phyloP scores from a whole-genome alignment of 1,140 invertebrate genomes.

The Dinoponera quadriceps region DNA sequence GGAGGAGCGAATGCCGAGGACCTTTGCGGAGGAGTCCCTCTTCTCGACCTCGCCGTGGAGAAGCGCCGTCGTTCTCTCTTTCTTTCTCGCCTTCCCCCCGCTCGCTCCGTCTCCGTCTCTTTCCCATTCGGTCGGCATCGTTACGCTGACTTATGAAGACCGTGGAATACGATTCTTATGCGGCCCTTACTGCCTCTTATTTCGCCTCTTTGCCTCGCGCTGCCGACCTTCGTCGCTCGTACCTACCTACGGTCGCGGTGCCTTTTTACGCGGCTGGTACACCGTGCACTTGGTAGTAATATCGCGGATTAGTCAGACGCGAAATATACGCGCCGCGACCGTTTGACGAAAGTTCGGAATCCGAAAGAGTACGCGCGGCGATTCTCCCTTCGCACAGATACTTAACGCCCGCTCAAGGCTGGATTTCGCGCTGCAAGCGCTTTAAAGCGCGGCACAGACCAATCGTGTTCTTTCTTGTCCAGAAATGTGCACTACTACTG shows the following conservation, averaged over 20 bases:
- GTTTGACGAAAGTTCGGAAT: conserved; percentile 25
- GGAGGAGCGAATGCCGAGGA: conserved; percentile 51
- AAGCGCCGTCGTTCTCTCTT: conserved; percentile 17
- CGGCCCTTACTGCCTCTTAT: conserved; percentile 65
- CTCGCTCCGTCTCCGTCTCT: conserved; percentile 38
- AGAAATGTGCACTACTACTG: too few species aligned
- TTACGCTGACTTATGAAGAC: conserved; percentile 71
- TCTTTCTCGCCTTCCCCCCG: neutral
- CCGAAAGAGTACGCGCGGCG: neutral
- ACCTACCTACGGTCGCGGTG: conserved; percentile 13
- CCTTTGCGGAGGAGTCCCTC: conserved; percentile 57
- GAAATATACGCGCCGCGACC: neutral
- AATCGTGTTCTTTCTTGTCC: too few species aligned
- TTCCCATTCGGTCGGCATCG: conserved; percentile 68
- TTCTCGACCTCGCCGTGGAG: conserved; percentile 48
- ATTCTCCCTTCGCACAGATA: too few species aligned
- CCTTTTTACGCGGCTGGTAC: conserved; percentile 33
- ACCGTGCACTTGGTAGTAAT: conserved; percentile 41
- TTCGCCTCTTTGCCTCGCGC: conserved; percentile 59
- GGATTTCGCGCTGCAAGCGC: too few species aligned
- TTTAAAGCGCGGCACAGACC: too few species aligned
- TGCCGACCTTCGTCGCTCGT: conserved; percentile 50
- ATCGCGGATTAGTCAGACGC: conserved; percentile 52
- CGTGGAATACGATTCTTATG: conserved; percentile 69
- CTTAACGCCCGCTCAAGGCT: too few species aligned